These are phyloP conservation scores for Macroglossus sobrinus DNA, from an alignment of 2,113 vertebrate genomes.

Conservation along the genomic window DNA sequence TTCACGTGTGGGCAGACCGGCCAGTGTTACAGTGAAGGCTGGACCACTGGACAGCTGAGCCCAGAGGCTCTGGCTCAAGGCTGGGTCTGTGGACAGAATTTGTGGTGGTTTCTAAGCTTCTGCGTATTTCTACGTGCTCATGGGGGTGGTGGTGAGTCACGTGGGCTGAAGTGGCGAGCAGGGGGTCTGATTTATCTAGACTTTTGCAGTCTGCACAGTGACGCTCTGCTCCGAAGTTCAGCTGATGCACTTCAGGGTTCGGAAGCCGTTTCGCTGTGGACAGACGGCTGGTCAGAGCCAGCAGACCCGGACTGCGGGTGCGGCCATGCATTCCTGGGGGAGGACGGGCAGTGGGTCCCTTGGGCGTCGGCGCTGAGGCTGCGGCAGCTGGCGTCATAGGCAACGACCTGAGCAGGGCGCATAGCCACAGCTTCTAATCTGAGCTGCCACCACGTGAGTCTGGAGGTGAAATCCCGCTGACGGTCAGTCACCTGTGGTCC, in stretches of 20 bases:
- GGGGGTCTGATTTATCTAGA: not conserved
- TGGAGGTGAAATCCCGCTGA: not conserved
- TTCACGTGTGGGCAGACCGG: not conserved
- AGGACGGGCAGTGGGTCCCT: not conserved
- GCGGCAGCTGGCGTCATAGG: not conserved
- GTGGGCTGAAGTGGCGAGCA: not conserved
- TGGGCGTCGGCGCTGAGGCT: accelerated
- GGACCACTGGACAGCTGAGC: accelerated
- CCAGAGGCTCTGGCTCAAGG: not conserved
- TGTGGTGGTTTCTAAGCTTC: not conserved
- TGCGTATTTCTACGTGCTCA: not conserved
- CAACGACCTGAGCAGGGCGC: too few relatives aligned
- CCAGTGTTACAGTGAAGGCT: not conserved
- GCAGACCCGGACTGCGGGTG: not conserved
- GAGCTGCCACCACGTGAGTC: accelerated
- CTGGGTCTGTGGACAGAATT: not conserved
- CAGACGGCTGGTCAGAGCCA: not conserved
- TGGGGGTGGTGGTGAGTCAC: not conserved
- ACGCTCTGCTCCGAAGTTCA: not conserved
- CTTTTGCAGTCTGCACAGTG: not conserved
- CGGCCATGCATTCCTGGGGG: too few relatives aligned
- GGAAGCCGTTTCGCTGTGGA: not conserved
- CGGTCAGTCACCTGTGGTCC: not conserved
- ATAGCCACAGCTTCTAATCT: accelerated
- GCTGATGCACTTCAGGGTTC: not conserved